Conservation (phyloP, 2,113 vertebrate genomes). For the Taxidea taxus region DNA sequence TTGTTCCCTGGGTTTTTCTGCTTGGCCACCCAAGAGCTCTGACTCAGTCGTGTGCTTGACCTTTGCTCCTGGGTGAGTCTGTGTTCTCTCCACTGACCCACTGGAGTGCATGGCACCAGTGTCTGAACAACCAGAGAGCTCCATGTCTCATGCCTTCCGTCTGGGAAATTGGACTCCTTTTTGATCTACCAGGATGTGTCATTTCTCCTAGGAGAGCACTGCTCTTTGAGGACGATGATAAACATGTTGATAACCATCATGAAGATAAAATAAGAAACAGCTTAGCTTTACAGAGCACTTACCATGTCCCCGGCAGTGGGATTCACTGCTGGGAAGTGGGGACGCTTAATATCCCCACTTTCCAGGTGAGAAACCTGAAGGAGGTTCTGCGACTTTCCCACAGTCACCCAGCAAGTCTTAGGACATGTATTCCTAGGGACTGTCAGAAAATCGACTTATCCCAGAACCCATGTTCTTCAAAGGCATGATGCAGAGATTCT, state of each 20-base stretch:
- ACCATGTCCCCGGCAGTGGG: rapidly evolving
- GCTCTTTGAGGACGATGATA: background rate
- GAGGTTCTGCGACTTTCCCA: background rate
- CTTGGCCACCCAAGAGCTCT: background rate
- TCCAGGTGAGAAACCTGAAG: background rate
- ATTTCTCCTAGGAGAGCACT: background rate
- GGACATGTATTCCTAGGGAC: rapidly evolving
- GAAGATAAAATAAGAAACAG: background rate
- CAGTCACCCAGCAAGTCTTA: background rate
- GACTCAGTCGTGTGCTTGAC: background rate
- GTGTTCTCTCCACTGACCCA: background rate
- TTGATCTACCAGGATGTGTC: background rate
- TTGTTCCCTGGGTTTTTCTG: background rate
- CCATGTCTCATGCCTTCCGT: background rate
- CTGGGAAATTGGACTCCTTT: background rate
- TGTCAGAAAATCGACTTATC: background rate
- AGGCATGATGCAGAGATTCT: background rate
- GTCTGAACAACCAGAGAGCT: background rate
- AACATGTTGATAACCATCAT: rapidly evolving
- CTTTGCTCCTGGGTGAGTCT: background rate
- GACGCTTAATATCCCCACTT: background rate
- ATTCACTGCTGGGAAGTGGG: background rate
- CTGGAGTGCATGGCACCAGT: background rate
- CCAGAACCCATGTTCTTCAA: background rate
- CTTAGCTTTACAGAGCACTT: background rate